Evolutionary conservation across 2,113 vertebrate species (phyloP), one percentile per base, ranked within the genome.

Genomic region (Rhinichthys klamathensis): DNA sequence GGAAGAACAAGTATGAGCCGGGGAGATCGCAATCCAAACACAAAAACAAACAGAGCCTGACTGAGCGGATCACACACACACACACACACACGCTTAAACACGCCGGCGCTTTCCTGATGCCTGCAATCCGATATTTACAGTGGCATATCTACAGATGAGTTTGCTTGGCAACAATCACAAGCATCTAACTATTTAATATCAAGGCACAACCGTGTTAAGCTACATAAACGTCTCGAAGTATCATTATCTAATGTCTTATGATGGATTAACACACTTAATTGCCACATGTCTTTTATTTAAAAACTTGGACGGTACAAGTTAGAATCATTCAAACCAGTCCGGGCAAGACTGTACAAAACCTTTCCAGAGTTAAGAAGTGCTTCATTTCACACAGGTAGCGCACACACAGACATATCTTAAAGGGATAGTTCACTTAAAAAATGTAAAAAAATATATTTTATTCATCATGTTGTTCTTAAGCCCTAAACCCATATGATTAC

Each of bases 11-110:
- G 51, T 56, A 77, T 21, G 44, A 75, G 44, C 73, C 8, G 6
- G 73, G 49, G 73, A 75, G 46, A 75, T 70, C 32, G 3, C 67
- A 70, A 51, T 27, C 44, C 46, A 54, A 75, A 75, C 73, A 75
- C n/a, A 30, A 75, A 75, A 75, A 75, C 73, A 75, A 75, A 75
- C 73, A 51, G n/a, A 49, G 46, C 73, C n/a, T 49, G 44, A 51
- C 46, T 18, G 46, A 51, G 51, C 32, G 3, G 32, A 69, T 69
- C 32, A 35, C 30, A 67, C 49, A 51, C 49, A 51, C 54, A 18
- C 30, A 67, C 49, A 51, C 49, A 49, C 54, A 7, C 54, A 23
- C 18, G 16, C 51, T 54, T 54, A 54, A 54, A 18, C 63, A 32
- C 27, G 15, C 13, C 15, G 15, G 61, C 13, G 61, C 61, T 56